A percentile compares a stretch with the other conserved stretches of the same genome.
Conservation (phyloP, 2,113 vertebrate genomes). For the Burhinus oedicnemus region DNA sequence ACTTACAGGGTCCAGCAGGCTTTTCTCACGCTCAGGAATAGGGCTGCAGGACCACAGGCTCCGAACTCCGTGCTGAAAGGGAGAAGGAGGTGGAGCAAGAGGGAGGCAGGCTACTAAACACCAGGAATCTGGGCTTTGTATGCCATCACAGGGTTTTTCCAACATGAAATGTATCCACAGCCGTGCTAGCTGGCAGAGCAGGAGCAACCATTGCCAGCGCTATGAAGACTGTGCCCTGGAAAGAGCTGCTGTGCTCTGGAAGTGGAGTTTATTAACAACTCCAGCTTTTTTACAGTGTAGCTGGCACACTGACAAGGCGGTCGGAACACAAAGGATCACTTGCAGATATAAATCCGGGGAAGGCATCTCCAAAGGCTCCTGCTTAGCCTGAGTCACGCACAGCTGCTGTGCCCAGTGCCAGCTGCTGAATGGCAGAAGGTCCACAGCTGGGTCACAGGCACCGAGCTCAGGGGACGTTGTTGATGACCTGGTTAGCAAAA, state of each 20-base stretch:
- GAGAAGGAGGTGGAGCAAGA: not conserved
- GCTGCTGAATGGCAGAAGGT: not conserved
- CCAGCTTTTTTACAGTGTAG: not conserved
- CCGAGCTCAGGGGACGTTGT: not conserved
- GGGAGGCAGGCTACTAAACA: not conserved
- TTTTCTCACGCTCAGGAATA: not conserved
- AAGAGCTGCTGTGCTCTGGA: not conserved
- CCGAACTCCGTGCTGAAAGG: not conserved
- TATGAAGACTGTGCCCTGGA: not conserved
- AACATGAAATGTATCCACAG: not conserved
- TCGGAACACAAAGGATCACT: not conserved
- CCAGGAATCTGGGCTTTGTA: not conserved
- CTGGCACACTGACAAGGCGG: not conserved
- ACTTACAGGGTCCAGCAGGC: not conserved
- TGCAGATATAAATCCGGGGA: not conserved
- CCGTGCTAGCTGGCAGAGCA: not conserved
- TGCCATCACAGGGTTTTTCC: not conserved
- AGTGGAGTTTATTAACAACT: constrained; percentile 45
- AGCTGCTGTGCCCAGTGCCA: not conserved
- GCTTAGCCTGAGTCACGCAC: not conserved
- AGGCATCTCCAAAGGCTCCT: constrained; percentile 5
- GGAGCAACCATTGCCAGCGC: not conserved
- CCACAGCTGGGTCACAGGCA: not conserved
- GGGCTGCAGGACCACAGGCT: not conserved
- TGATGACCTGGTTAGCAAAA: not conserved